Conservation (phyloP, 2,888 invertebrate species). For the Leucania comma region DNA sequence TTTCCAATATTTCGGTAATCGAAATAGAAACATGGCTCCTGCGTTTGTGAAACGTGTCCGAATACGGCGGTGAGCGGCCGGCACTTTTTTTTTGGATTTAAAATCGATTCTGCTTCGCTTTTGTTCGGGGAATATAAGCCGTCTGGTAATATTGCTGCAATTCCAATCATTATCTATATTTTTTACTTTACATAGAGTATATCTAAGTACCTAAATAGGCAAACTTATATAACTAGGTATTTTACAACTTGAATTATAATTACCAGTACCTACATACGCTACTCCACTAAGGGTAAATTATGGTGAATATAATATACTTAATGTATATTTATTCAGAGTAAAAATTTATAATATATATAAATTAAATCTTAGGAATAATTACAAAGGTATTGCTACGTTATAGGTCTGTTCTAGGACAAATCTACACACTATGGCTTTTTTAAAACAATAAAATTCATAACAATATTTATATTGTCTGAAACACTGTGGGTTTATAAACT, state of each 20-base stretch:
- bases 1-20: slow-evolving; percentile 83
- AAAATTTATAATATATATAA: no score
- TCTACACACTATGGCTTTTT: no score
- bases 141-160: slow-evolving; percentile 1
- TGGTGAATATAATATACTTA: no score
- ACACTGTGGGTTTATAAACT: neutral
- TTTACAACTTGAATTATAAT: no score
- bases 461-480: no score
- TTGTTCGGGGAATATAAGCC: slow-evolving; percentile 25
- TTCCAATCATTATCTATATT: neutral
- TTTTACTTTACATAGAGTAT: neutral
- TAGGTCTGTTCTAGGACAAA: no score
- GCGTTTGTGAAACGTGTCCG: slow-evolving; percentile 72
- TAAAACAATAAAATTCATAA: no score
- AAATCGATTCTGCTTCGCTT: slow-evolving; percentile 43
- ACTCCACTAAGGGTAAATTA: no score
- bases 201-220: neutral
- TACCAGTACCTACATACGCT: no score
- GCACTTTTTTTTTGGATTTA: slow-evolving; percentile 59
- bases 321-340: no score
- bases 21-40: slow-evolving; percentile 80
- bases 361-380: no score
- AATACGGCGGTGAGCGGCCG: slow-evolving; percentile 46
- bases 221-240: neutral
- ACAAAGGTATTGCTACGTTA: no score